These are phyloP conservation scores for Ischnura elegans DNA, from an alignment of 2,888 invertebrate genomes.

Conservation along the genomic window DNA sequence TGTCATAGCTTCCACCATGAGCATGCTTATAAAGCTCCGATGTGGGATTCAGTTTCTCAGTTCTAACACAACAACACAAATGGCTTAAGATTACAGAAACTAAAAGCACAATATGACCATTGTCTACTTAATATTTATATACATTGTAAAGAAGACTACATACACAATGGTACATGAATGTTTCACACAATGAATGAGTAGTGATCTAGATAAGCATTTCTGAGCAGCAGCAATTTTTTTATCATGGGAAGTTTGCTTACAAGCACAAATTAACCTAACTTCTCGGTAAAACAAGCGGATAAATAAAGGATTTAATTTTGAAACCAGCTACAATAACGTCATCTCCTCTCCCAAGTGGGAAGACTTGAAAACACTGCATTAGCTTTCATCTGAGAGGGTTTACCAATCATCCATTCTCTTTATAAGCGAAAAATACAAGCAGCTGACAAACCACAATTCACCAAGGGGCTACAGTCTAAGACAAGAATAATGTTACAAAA, in stretches of 20 bases:
- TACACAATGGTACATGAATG: constrained; percentile 58
- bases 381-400: constrained; percentile 60
- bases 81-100: constrained; percentile 60
- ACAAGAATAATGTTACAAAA: constrained; percentile 65
- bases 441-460: constrained; percentile 67
- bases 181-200: constrained; percentile 65
- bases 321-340: constrained; percentile 39
- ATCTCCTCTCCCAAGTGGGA: constrained; percentile 64
- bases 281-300: constrained; percentile 47
- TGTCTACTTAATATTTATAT: constrained; percentile 54
- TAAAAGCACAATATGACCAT: constrained; percentile 65
- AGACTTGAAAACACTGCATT: constrained; percentile 60
- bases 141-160: constrained; percentile 64
- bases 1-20: constrained; percentile 63
- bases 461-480: constrained; percentile 65
- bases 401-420: constrained; percentile 60
- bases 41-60: constrained; percentile 66
- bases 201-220: constrained; percentile 66
- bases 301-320: constrained; percentile 43
- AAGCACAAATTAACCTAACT: constrained; percentile 57
- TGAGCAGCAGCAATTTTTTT: constrained; percentile 55
- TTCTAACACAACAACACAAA: constrained; percentile 65
- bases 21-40: constrained; percentile 60
- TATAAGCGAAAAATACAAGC: constrained; percentile 66
- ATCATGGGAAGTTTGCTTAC: constrained; percentile 53